Evolutionary conservation across 2,888 invertebrate genomes (phyloP).

Genomic region (Andrena bucephala): DNA sequence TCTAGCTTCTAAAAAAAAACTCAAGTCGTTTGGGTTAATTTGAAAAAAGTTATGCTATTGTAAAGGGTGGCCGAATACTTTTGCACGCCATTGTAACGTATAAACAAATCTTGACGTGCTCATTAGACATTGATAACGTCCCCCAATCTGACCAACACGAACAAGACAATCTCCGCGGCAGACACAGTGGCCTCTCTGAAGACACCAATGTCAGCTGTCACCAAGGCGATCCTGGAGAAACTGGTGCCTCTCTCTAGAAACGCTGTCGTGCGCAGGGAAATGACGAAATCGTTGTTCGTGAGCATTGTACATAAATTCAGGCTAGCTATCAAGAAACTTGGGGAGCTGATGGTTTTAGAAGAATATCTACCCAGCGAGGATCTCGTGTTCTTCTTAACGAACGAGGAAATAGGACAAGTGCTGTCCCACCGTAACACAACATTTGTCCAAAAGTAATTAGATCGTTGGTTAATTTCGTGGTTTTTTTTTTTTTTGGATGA

Average conservation of each 20-base stretch:
- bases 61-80: too few species aligned
- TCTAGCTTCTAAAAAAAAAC: too few species aligned
- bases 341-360: conserved; percentile 87
- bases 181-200: conserved; percentile 86
- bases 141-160: background rate
- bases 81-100: background rate
- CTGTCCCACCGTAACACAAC: conserved; percentile 80
- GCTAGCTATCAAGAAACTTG: conserved; percentile 87
- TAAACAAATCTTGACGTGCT: conserved; percentile 1
- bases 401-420: conserved; percentile 88
- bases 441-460: conserved; percentile 77
- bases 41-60: too few species aligned
- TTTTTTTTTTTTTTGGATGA: background rate
- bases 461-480: background rate
- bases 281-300: conserved; percentile 88
- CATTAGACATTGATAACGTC: conserved; percentile 56
- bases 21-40: too few species aligned
- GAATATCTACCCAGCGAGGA: conserved; percentile 89
- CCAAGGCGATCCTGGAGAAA: conserved; percentile 87
- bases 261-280: conserved; percentile 89
- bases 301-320: conserved; percentile 87
- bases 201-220: conserved; percentile 85
- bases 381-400: conserved; percentile 89
- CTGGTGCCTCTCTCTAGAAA: conserved; percentile 88
- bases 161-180: conserved; percentile 77